Evolutionary conservation across 2,113 vertebrate species (phyloP).

Genomic region (Tretioscincus oriximinensis): DNA sequence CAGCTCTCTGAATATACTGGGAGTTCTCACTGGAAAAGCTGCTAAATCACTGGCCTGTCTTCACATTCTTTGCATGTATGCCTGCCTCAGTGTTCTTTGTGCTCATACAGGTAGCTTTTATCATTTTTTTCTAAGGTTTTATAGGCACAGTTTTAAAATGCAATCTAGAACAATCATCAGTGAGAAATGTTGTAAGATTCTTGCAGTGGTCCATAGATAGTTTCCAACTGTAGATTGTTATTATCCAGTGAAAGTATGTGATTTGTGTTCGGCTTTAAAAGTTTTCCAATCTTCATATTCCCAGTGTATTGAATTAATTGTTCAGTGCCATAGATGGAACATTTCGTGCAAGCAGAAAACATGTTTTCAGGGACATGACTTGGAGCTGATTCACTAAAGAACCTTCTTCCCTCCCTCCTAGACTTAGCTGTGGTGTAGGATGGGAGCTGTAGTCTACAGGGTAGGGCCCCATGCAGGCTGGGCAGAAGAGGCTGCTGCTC

Average conservation of each 20-base stretch:
- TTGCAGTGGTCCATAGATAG: background rate
- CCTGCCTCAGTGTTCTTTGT: conserved; percentile 70
- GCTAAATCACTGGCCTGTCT: conserved; percentile 52
- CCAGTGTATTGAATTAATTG: background rate
- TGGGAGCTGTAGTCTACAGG: no score
- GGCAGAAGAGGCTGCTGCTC: no score
- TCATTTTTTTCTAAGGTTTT: background rate
- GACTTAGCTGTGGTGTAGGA: no score
- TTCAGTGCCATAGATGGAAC: no score
- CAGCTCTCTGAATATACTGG: conserved; percentile 53
- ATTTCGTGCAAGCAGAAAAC: no score
- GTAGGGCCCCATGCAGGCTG: no score
- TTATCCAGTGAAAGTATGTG: background rate
- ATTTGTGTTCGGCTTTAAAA: background rate
- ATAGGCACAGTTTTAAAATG: background rate
- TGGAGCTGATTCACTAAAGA: no score
- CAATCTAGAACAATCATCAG: background rate
- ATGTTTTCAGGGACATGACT: no score
- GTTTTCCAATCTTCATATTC: no score
- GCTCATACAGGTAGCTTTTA: conserved; percentile 70
- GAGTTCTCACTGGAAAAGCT: conserved; percentile 51
- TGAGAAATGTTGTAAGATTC: background rate
- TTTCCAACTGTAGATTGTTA: background rate
- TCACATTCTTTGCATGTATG: conserved; percentile 64
- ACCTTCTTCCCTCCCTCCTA: no score